Conservation (phyloP, 2,888 invertebrate species). For the Dascillus cervinus region DNA sequence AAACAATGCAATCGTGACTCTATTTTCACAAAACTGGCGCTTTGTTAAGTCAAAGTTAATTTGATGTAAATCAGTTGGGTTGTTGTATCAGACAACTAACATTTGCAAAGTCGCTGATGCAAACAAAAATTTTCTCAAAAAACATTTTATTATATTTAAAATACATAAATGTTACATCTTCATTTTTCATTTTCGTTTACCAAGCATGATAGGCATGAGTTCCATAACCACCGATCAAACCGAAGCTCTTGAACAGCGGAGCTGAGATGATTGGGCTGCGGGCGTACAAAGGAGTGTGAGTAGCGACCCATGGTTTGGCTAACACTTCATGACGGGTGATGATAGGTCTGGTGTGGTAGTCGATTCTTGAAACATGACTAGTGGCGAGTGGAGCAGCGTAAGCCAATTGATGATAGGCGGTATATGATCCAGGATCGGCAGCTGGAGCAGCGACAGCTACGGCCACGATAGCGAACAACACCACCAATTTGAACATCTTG, state of each 20-base stretch:
- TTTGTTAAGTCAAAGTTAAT: no score
- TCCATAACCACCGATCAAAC: background rate
- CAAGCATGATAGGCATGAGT: background rate
- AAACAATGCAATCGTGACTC: no score
- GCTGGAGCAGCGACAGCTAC: conserved; percentile 46
- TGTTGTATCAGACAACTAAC: no score
- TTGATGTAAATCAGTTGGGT: no score
- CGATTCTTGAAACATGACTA: conserved; percentile 39
- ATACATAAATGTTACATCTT: background rate
- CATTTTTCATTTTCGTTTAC: background rate
- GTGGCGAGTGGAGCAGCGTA: conserved; percentile 35
- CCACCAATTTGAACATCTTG: conserved; percentile 45
- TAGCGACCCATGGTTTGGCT: conserved; percentile 6
- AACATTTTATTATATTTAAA: background rate
- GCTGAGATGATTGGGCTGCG: background rate
- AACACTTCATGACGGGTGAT: conserved; percentile 13
- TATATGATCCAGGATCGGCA: conserved; percentile 21
- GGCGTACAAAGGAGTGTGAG: conserved; percentile 6
- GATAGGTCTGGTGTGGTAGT: conserved; percentile 34
- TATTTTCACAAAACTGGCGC: no score
- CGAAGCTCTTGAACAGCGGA: conserved; percentile 10
- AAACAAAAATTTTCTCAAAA: no score
- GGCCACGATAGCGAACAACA: conserved; percentile 51
- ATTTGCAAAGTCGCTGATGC: no score
- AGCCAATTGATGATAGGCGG: conserved; percentile 24